A percentile compares a stretch with the other conserved stretches of the same genome.
Evolutionary conservation across 2,888 invertebrate genomes (phyloP).

Genomic region (Brachynemurus nebulosus): DNA sequence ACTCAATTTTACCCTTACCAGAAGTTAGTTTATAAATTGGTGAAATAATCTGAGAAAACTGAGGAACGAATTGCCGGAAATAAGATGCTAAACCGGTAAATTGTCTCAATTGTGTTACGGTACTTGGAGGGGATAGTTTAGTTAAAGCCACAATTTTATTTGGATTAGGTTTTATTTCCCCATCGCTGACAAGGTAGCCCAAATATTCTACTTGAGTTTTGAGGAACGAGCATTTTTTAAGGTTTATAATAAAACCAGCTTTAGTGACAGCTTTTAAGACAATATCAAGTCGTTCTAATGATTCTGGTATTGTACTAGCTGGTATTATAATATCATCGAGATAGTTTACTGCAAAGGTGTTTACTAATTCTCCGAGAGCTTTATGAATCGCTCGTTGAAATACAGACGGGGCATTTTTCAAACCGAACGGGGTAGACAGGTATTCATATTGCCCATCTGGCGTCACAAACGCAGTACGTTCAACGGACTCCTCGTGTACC

Average conservation of each 20-base stretch:
- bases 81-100: conserved; percentile 17
- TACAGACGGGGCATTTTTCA: conserved; percentile 19
- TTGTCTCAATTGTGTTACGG: conserved; percentile 5
- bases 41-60: conserved; percentile 11
- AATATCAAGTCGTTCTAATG: conserved; percentile 12
- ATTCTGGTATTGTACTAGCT: conserved; percentile 11
- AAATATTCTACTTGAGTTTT: conserved; percentile 23
- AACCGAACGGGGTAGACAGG: conserved; percentile 18
- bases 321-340: conserved; percentile 16
- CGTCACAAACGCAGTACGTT: conserved; percentile 3
- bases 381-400: conserved; percentile 17
- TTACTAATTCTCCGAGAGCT: conserved; percentile 15
- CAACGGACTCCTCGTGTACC: conserved; percentile 1
- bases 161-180: conserved; percentile 21
- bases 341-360: conserved; percentile 11
- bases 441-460: conserved; percentile 15
- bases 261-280: conserved; percentile 13
- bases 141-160: conserved; percentile 17
- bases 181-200: conserved; percentile 21
- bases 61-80: conserved; percentile 16
- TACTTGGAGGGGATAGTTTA: conserved; percentile 5
- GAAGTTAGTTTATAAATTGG: conserved; percentile 14
- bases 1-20: conserved; percentile 11
- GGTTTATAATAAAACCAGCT: conserved; percentile 15
- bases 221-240: conserved; percentile 21